Base-by-base conservation (phyloP, 2,888 invertebrate species). In the Boloria euphrosyne region DNA sequence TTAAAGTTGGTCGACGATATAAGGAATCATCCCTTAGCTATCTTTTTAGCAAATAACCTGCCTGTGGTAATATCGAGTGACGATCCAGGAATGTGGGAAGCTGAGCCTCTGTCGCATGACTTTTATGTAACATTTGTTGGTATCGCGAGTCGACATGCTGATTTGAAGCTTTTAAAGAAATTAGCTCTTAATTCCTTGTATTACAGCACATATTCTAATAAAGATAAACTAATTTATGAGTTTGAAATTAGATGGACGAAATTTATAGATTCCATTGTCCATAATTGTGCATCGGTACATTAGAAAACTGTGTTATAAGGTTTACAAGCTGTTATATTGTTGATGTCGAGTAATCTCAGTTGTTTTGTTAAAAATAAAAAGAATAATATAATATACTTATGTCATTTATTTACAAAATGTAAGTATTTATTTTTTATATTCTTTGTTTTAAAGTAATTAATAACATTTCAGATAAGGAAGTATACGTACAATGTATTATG, bases 81-180 rank as follows among this genome's bases (percentile, higher is more conserved):
- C 77, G 96, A 97, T 82, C 96, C 96, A 0, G 95, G 95, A 0
- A 83, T 95, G 3, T 97, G 96, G 96, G 95, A 94, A 17, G 94
- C 95, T 0, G 92, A 93, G 17, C 96, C 94, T 0, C 78, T 97
- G 16, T 94, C 95, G 61, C 95, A 96, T 73, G 69, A 93, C 94
- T 96, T 95, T 80, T 97, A 96, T 78, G 93, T 95, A n/a, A 93
- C 95, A 0, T 97, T 97, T 75, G 88, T 97, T 78, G 96, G 95
- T 0, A 94, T 97, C 54, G 95, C 96, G 13, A 95, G 95, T 47
- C 88, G 93, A 18, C 93, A 93, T 65, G 93, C 95, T 0, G 97
- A 96, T 76, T 80, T 97, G 60, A 93, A 93, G 65, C 85, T 96
- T 13, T 84, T 97, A 22, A 97, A 97, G 79, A 94, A 95, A 74